Conservation (phyloP, 1,140 invertebrate species). For the Nylanderia fulva region DNA sequence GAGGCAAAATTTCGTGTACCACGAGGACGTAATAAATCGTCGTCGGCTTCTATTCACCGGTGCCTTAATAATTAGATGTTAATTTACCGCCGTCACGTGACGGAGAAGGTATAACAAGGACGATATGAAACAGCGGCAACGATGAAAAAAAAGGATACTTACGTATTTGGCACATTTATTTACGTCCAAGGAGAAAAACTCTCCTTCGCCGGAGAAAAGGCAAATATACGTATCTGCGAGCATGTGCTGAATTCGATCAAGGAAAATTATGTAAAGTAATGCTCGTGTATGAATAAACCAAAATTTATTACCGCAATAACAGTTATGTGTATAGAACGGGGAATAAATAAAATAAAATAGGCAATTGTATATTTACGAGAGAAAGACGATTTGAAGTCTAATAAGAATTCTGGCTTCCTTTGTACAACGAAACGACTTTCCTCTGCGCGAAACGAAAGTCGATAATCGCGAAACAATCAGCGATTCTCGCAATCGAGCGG, state of each 20-base stretch:
- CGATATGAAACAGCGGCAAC: neutral
- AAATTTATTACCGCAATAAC: conserved; percentile 54
- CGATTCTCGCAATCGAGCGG: neutral
- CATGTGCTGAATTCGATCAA: conserved; percentile 51
- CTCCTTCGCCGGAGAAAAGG: neutral
- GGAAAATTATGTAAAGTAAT: conserved; percentile 38
- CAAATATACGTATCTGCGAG: conserved; percentile 20
- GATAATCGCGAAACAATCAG: conserved; percentile 53
- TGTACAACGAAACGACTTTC: neutral
- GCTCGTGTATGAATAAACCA: conserved; percentile 23
- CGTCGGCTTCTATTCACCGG: neutral
- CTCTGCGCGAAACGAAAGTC: conserved; percentile 19
- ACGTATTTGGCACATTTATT: neutral
- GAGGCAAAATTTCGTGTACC: neutral
- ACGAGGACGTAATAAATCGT: conserved; percentile 8
- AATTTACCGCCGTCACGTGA: neutral
- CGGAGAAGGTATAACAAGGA: neutral
- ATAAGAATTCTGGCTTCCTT: neutral
- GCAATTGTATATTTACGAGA: conserved; percentile 39
- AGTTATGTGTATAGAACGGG: neutral
- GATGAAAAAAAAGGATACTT: neutral
- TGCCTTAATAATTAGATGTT: conserved; percentile 41
- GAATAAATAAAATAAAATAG: conserved; percentile 48
- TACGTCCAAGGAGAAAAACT: neutral
- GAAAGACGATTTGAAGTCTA: neutral